These are phyloP conservation scores for Prunella himalayana DNA, from an alignment of 2,113 vertebrate species.

Conservation along the genomic window DNA sequence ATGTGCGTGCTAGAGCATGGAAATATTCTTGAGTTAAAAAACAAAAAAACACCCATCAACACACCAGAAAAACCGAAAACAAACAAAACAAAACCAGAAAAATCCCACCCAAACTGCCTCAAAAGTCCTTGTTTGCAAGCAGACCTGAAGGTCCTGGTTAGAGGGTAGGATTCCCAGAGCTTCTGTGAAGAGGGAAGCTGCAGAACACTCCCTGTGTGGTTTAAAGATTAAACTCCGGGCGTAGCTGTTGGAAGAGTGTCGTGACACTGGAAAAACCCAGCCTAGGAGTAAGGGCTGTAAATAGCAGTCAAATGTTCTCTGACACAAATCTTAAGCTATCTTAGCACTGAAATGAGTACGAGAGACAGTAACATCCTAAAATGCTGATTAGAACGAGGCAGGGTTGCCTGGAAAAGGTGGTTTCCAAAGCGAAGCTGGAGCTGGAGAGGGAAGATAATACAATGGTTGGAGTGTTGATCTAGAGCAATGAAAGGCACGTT, in stretches of 20 bases:
- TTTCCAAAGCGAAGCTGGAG: neutral
- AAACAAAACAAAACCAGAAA: neutral
- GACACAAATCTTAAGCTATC: neutral
- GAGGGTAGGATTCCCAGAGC: neutral
- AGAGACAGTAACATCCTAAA: neutral
- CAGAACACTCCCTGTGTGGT: neutral
- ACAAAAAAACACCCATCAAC: rapidly evolving
- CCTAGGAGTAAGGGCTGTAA: neutral
- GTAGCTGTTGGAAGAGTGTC: neutral
- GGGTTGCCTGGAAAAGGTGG: neutral
- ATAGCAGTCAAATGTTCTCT: neutral
- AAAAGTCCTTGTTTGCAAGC: neutral
- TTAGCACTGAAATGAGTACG: neutral
- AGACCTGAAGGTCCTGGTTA: neutral
- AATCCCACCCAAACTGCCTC: neutral
- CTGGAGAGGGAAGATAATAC: neutral
- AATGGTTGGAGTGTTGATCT: neutral
- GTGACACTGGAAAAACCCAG: neutral
- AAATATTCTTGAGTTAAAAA: neutral
- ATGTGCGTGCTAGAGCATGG: neutral
- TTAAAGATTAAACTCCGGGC: neutral
- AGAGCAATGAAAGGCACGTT: neutral
- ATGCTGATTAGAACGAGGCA: neutral
- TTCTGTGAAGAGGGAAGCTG: neutral
- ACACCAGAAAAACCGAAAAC: neutral